Evolutionary conservation across 2,113 vertebrate genomes (phyloP), one percentile per base, ranked within the genome.

Genomic region (Meleagris gallopavo): DNA sequence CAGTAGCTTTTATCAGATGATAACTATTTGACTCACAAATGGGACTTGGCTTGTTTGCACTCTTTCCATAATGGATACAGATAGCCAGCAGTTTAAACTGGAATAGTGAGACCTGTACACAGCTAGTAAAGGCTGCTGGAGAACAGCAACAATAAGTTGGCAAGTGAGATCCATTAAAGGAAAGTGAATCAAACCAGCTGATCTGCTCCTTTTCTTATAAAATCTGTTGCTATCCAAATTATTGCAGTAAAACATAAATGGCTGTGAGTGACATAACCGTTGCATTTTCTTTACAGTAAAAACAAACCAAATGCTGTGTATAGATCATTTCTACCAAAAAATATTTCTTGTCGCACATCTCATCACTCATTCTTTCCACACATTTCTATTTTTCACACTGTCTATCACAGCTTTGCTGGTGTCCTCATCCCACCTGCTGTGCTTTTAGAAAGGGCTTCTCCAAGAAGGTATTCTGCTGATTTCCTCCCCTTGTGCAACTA

Each of bases 21-120:
- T 36, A 83, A 29, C 43, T 62, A 7, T 38, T 72, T 30, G 40
- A 38, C 4, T 91, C 72, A 61, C 45, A 81, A 75, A 71, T 1
- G 2, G 38, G 41, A 73, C 43, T 62, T 50, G 57, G 32, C 78
- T 95, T 89, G 15, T 86, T 94, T 60, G 50, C 29, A 6, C 13
- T 48, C 52, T 71, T 88, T 88, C 41, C 25, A 48, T 14, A 71
- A 79, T 55, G 57, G 52, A 64, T 65, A 57, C 24, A 87, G 55
- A 14, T 45, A 95, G 78, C n/a, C 79, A 75, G 85, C 80, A 94
- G 52, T 71, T n/a, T 57, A 9, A 82, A 84, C 45, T 76, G 79
- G 19, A 87, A 43, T 1, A 79, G 57, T 27, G 32, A 84, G 83
- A 92, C 13, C 41, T 60, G 22, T 8, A 81, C 50, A 38, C 46